phyloP scores from a whole-genome alignment of 2,888 invertebrate genomes.

The Erebia epiphron region DNA sequence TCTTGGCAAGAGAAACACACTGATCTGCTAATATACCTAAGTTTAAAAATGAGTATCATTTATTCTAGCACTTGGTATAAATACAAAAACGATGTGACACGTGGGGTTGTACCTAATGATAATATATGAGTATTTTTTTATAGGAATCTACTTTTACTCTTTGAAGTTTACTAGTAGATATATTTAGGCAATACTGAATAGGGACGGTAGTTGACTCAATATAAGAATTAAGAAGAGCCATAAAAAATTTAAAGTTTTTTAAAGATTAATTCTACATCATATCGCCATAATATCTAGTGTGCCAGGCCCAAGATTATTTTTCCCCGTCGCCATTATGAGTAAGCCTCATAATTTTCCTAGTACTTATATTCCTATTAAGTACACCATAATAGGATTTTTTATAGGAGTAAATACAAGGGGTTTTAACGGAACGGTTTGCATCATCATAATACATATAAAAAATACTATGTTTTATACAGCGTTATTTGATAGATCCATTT shows the following conservation, averaged over 20 bases:
- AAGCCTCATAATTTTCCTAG: too few species aligned
- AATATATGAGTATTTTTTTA: constrained; percentile 18
- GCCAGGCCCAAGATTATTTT: constrained; percentile 22
- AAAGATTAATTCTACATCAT: too few species aligned
- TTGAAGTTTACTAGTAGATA: background rate
- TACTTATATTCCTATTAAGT: too few species aligned
- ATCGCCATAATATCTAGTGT: constrained; percentile 30
- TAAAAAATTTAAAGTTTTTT: constrained; percentile 15
- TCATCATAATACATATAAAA: too few species aligned
- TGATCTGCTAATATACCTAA: constrained; percentile 28
- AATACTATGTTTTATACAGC: too few species aligned
- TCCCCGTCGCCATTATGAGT: constrained; percentile 28
- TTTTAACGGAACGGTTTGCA: too few species aligned
- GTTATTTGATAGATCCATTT: too few species aligned
- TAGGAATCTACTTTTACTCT: background rate
- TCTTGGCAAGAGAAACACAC: constrained; percentile 44
- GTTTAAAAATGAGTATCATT: constrained; percentile 31
- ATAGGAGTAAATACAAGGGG: too few species aligned
- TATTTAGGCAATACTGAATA: constrained; percentile 28
- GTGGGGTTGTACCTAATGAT: constrained; percentile 19
- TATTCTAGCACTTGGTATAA: constrained; percentile 22
- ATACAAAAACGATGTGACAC: constrained; percentile 21
- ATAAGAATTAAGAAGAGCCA: constrained; percentile 25
- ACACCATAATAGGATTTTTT: too few species aligned
- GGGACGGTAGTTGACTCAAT: constrained; percentile 22